A percentile compares a stretch with the other conserved stretches of the same genome.
phyloP scores from a whole-genome alignment of 2,888 invertebrate species.

The Julus scanicus region DNA sequence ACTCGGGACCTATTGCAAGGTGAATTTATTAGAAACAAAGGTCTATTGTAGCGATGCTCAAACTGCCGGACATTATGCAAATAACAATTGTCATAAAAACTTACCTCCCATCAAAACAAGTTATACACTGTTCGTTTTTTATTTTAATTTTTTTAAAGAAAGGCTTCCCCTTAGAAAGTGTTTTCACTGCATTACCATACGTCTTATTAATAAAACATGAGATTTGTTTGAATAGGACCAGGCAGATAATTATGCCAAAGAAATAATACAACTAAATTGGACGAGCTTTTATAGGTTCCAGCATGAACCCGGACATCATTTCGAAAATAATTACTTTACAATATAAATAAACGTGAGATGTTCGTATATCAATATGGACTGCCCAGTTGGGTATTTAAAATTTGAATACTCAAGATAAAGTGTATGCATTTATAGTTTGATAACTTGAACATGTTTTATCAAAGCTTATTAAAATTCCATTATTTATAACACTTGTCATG shows the following conservation, averaged over 20 bases:
- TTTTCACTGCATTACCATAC: conserved; percentile 37
- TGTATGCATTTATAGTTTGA: too few relatives aligned
- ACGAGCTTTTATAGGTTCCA: not conserved
- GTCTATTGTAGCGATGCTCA: not conserved
- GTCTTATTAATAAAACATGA: conserved; percentile 36
- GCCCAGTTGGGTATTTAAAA: too few relatives aligned
- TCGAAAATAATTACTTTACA: too few relatives aligned
- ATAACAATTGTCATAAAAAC: conserved; percentile 2
- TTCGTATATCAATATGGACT: too few relatives aligned
- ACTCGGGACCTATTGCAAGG: conserved; percentile 23
- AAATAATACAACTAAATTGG: not conserved
- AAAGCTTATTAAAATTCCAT: too few relatives aligned
- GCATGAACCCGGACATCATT: too few relatives aligned
- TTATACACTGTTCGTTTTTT: not conserved
- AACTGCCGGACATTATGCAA: conserved; percentile 30
- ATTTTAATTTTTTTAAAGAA: conserved; percentile 23
- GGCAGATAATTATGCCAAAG: not conserved
- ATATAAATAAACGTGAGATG: too few relatives aligned
- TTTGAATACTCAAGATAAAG: too few relatives aligned
- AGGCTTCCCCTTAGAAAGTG: conserved; percentile 36
- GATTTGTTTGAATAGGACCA: not conserved
- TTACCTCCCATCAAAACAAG: conserved; percentile 36
- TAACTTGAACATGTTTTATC: too few relatives aligned
- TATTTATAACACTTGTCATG: too few relatives aligned
- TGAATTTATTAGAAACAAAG: conserved; percentile 40